Evolutionary conservation across 2,113 vertebrate genomes (phyloP), one percentile per base, ranked within the genome.

Genomic region (Malurus cyaneus): DNA sequence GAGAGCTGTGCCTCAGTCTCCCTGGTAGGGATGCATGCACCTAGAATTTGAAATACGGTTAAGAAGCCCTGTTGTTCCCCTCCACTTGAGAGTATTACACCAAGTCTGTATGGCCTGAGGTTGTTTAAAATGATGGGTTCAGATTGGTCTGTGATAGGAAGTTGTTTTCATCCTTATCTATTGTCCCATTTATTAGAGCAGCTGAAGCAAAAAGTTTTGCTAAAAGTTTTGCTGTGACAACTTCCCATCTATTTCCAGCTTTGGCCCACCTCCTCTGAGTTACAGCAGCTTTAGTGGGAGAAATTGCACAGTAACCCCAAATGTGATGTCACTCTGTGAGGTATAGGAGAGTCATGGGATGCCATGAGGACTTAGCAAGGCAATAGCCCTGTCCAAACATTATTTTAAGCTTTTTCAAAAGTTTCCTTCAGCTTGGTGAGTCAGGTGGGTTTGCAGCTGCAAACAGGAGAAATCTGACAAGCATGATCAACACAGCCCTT

Each of bases 1-100:
- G 20, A 65, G 23, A 65, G 15, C 20, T 7, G 0, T 56, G 41
- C 11, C 25, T 21, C 0, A 0, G 17, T 32, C 12, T 11, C 32
- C 16, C 23, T 54, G 59, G 18, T 14, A 80, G 50, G 20, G 31
- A 5, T 46, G 16, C 21, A 25, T 26, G 19, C 17, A 41, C 3
- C 19, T 77, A 25, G 49, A 76, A 14, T 60, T 70, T 47, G 18
- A 83, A 56, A 42, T 3, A 12, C 31, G 6, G 7, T 80, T 6
- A 2, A 44, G 29, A 53, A 94, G 11, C 41, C 21, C 24, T 64
- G 71, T 42, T 47, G 13, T 49, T 80, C 32, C 49, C 32, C 52
- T 78, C 42, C 18, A 32, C 41, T 36, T 56, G 28, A 47, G 41
- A 49, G 17, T 24, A 29, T 39, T 73, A n/a, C 29, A 34, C 11